Base-by-base conservation (phyloP, 2,113 vertebrate species). In the Empidonax alnorum region DNA sequence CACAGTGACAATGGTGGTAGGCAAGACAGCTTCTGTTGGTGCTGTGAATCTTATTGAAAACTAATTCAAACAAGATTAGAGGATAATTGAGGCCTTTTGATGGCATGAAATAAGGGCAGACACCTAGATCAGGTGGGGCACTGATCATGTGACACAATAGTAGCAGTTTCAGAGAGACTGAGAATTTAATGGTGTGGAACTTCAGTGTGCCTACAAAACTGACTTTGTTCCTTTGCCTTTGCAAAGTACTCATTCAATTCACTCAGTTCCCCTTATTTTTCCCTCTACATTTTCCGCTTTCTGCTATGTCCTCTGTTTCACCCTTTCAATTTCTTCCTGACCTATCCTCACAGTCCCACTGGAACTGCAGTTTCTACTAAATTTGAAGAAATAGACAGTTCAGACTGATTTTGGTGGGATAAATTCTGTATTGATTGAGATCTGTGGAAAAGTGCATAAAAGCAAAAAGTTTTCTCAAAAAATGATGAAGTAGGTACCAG, bases 371-470 rank as follows among this genome's bases (percentile, higher is more conserved):
- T 62, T 74, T 84, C 65, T 80, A 35, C 55, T 90, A 35, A 50
- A 50, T 74, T 92, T 79, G 63, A 88, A 86, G 84, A 93, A 95
- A 84, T 73, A 87, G 6, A 80, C 44, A 69, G 86, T 91, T 93
- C 67, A 58, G 78, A 59, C 73, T 82, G 41, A 11, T 77, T 92
- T 95, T 62, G 68, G 87, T 18, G 33, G 68, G 66, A 77, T 79
- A 90, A 87, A 86, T 88, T 69, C 67, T 78, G 49, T 44, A 66
- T 66, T 80, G 56, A 56, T 41, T 68, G 55, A 93, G 52, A 85
- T 52, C 18, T 49, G 4, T 63, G 30, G 53, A 88, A 95, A 87
- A 69, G n/a, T 3, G 0, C 39, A 77, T 55, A 71, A 74, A 90
- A 90, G 46, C n/a, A 88, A 77, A 76, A 81, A 59, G 8, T 25